Conservation (phyloP, 1,140 invertebrate species). For the Drosophila kanapiae region DNA sequence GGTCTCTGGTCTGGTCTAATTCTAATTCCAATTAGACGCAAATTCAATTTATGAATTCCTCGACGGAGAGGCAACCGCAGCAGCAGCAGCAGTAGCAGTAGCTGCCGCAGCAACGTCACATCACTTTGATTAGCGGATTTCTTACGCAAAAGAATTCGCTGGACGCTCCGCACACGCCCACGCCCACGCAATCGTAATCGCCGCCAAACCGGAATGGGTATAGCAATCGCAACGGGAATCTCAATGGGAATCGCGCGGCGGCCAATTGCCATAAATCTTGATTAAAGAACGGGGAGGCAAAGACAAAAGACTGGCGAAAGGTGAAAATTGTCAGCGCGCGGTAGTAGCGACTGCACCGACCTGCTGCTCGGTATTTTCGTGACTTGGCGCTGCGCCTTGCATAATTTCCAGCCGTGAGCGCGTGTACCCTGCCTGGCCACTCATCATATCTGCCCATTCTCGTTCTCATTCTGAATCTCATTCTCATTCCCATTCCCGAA, state of each 20-base stretch:
- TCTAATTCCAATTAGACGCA: constrained; percentile 66
- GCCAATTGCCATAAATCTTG: constrained; percentile 80
- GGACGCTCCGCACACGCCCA: constrained; percentile 43
- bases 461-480: constrained; percentile 30
- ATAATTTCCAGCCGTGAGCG: constrained; percentile 62
- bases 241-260: constrained; percentile 44
- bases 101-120: constrained; percentile 12
- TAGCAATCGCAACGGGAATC: constrained; percentile 32
- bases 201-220: constrained; percentile 10
- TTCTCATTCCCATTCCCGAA: not conserved
- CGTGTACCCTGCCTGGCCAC: constrained; percentile 36
- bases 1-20: constrained; percentile 1
- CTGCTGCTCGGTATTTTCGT: constrained; percentile 48
- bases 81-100: not conserved
- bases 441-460: constrained; percentile 36
- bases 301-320: constrained; percentile 59
- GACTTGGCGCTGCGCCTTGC: constrained; percentile 55
- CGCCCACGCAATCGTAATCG: constrained; percentile 33
- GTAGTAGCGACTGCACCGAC: constrained; percentile 30
- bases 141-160: constrained; percentile 57
- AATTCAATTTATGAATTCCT: constrained; percentile 66
- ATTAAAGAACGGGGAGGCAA: constrained; percentile 75
- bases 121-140: constrained; percentile 60
- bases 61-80: not conserved
- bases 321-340: constrained; percentile 72